A percentile compares a stretch with the other conserved stretches of the same genome.
Conservation (phyloP, 2,113 vertebrate species). For the Triplophysa tibetana region DNA sequence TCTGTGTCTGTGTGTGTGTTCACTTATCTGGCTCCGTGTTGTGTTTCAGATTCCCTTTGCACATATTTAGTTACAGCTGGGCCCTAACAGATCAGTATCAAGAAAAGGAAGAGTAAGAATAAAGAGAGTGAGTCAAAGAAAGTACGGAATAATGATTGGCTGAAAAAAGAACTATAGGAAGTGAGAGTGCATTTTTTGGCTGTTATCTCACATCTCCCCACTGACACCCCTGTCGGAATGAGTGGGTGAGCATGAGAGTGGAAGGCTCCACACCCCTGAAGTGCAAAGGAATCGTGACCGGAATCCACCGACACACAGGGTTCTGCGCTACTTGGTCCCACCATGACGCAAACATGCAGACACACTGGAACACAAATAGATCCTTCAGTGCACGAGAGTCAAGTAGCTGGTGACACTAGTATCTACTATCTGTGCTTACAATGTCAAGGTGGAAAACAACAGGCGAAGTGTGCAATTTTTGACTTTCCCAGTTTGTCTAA, state of each 20-base stretch:
- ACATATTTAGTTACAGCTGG: conserved; percentile 29
- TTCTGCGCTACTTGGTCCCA: background rate
- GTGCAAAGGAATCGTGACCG: conserved; percentile 28
- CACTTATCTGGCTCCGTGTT: conserved; percentile 7
- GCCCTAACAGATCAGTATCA: conserved; percentile 13
- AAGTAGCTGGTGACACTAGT: background rate
- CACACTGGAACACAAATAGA: background rate
- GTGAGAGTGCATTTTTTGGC: conserved; percentile 20
- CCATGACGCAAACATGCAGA: background rate
- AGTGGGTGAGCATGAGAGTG: conserved; percentile 36
- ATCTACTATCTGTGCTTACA: background rate
- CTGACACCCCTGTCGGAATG: conserved; percentile 3
- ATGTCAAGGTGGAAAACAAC: background rate
- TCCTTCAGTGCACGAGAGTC: conserved; percentile 2
- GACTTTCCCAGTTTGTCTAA: background rate
- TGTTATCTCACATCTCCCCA: background rate
- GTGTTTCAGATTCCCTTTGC: conserved; percentile 14
- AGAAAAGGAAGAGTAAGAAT: background rate
- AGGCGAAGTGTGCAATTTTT: background rate
- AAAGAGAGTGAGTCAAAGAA: conserved; percentile 10
- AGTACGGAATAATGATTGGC: background rate
- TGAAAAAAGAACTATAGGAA: conserved; percentile 1
- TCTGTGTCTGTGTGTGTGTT: conserved; percentile 12
- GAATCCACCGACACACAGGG: conserved; percentile 4
- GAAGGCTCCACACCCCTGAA: conserved; percentile 39